A percentile compares a stretch with the other conserved stretches of the same genome.
These are phyloP conservation scores for Meloe dianella DNA, from an alignment of 2,888 invertebrate species.

Conservation along the genomic window DNA sequence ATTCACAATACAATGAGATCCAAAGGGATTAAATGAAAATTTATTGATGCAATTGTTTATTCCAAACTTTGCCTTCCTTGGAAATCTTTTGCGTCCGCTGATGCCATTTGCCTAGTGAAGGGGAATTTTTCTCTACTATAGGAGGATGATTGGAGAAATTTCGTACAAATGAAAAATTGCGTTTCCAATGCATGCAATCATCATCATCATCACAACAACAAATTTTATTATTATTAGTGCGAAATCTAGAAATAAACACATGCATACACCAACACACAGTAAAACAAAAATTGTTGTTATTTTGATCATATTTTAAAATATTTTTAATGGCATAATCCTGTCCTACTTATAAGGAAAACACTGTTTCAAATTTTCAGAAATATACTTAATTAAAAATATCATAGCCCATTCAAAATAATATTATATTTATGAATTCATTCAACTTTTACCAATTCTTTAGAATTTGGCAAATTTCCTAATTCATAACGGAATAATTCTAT, in stretches of 20 bases:
- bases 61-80: too few relatives aligned
- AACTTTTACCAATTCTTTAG: neutral
- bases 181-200: neutral
- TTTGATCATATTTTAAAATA: neutral
- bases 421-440: neutral
- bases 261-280: slow-evolving; percentile 2
- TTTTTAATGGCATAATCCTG: neutral
- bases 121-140: too few relatives aligned
- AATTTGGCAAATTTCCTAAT: neutral
- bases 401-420: neutral
- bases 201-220: neutral
- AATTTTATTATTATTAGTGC: slow-evolving; percentile 4
- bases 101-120: too few relatives aligned
- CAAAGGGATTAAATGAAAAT: too few relatives aligned
- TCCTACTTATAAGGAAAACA: neutral
- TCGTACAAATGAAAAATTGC: too few relatives aligned
- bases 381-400: neutral
- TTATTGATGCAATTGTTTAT: too few relatives aligned
- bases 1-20: too few relatives aligned
- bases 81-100: too few relatives aligned
- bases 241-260: slow-evolving; percentile 12
- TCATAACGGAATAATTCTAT: neutral
- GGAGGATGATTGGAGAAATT: too few relatives aligned
- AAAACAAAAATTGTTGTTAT: neutral
- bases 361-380: neutral